Conservation (phyloP, 92 coral and sea anemone genomes). For the Micromussa lordhowensis region DNA sequence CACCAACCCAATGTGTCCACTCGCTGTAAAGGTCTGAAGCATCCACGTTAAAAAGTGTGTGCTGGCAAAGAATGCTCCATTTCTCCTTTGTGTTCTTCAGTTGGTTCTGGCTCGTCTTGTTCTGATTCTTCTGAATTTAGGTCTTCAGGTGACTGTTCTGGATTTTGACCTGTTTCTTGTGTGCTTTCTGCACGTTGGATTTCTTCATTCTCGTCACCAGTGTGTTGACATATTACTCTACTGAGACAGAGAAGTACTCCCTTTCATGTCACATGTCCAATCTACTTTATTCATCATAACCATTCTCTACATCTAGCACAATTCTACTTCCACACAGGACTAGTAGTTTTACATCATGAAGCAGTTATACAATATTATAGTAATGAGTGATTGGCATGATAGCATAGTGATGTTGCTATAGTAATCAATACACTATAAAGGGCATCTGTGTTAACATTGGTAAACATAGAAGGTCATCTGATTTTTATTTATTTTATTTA, state of each 20-base stretch:
- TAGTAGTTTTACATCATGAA: not conserved
- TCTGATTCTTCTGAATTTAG: too few relatives aligned
- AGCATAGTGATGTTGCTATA: not conserved
- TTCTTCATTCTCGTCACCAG: not conserved
- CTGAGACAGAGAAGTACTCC: too few relatives aligned
- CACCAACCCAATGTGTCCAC: not conserved
- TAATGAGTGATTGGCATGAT: not conserved
- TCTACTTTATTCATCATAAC: too few relatives aligned
- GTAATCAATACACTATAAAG: slow-evolving; percentile 9
- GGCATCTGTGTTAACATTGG: too few relatives aligned
- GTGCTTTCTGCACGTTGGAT: not conserved
- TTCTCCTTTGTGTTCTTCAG: not conserved
- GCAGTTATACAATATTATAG: not conserved
- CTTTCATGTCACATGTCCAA: too few relatives aligned
- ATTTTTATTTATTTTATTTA: too few relatives aligned
- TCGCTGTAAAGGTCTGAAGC: not conserved
- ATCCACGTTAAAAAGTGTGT: not conserved
- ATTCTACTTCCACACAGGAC: not conserved
- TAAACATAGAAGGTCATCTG: too few relatives aligned
- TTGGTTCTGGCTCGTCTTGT: too few relatives aligned
- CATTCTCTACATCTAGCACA: too few relatives aligned
- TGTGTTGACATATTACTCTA: too few relatives aligned
- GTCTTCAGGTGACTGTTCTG: too few relatives aligned
- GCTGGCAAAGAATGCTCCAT: not conserved
- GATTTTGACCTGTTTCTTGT: not conserved